Base-by-base conservation (phyloP, 2,113 vertebrate species). In the Corythaixoides concolor region DNA sequence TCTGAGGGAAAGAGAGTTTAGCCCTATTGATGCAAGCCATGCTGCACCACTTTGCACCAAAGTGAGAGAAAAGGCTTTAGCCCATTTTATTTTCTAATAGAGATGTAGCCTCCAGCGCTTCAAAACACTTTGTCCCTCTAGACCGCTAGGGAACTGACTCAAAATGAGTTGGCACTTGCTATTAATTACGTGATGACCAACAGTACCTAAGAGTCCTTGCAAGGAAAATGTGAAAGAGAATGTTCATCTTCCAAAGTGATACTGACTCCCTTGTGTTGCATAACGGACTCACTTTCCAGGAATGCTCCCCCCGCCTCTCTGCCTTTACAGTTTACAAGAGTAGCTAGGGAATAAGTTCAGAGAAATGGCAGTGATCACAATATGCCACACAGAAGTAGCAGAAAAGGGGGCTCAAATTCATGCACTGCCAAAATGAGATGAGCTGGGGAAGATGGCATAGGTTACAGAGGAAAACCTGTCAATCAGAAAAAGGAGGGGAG, bases 351-450 rank as follows among this genome's bases (percentile, higher is more conserved):
- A 89, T 77, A 37, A 93, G 69, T 80, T 84, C 6, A 0, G 20
- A 89, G 62, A 85, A 96, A 80, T 69, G 66, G 53, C 92, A 90
- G 95, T 4, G 2, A 97, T 95, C 91, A 96, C 77, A 95, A 94
- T 37, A 87, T 83, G 92, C 80, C 97, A 95, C 67, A 22, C 49
- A 73, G 52, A 68, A 94, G 73, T 16, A 85, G 64, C 90, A 96
- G 77, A 73, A 91, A 79, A 87, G 53, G 47, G 69, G 83, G 77
- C 75, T 95, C 89, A 82, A 83, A 90, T 73, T 90, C 30, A 32
- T 32, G 67, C 60, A 82, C 70, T 92, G 85, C 58, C 84, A 62
- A 95, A 95, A 66, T 47, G 75, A 87, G 90, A 89, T 49, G 39
- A 93, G 79, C 64, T 90, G 76, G 39, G 52, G 64, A 93, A 92